phyloP scores from a whole-genome alignment of 2,797 vertebrate genomes.

The Crocidura indochinensis region DNA sequence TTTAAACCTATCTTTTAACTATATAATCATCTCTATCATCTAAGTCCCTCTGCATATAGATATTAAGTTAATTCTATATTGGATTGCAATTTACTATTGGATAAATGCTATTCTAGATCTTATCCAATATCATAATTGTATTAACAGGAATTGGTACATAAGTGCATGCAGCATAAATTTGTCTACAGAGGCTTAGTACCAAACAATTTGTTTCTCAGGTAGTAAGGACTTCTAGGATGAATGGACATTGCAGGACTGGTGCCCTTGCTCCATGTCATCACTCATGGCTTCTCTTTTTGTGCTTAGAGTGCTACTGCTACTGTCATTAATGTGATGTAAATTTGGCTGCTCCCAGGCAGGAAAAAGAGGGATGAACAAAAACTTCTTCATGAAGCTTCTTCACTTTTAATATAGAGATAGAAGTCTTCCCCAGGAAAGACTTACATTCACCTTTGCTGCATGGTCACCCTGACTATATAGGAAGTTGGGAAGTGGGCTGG shows the following conservation, averaged over 20 bases:
- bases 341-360: neutral
- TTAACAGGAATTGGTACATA: neutral
- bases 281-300: neutral
- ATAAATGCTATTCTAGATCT: neutral
- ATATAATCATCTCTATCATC: neutral
- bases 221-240: neutral
- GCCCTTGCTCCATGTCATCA: neutral
- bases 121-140: neutral
- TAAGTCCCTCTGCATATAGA: neutral
- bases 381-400: neutral
- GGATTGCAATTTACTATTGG: neutral
- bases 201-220: neutral
- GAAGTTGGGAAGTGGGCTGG: neutral
- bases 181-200: neutral
- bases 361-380: constrained; percentile 16
- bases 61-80: neutral
- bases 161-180: neutral
- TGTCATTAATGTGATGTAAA: neutral
- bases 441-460: neutral
- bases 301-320: neutral
- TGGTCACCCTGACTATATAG: neutral
- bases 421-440: neutral
- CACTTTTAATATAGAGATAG: constrained; percentile 2
- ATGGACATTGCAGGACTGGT: neutral
- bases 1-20: neutral